These are phyloP conservation scores for Sander lucioperca DNA, from an alignment of 2,113 vertebrate species.

Conservation along the genomic window DNA sequence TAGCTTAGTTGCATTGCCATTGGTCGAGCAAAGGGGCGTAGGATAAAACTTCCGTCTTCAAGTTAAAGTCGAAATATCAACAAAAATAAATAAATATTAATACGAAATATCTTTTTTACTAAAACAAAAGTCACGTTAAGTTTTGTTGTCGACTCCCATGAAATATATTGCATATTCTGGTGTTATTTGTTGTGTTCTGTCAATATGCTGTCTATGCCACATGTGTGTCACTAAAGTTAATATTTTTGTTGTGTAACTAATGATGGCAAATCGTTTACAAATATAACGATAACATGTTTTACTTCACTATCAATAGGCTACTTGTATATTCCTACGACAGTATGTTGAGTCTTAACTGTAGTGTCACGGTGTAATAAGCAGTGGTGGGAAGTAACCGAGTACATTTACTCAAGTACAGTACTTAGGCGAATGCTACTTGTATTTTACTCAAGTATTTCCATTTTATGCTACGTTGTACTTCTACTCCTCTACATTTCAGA, in stretches of 20 bases:
- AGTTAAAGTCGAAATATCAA: not conserved
- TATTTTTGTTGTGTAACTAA: no score
- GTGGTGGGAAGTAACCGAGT: no score
- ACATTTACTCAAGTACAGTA: no score
- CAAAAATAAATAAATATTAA: no score
- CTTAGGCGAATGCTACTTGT: no score
- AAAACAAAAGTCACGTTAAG: not conserved
- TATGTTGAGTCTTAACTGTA: not conserved
- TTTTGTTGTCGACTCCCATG: not conserved
- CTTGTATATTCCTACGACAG: not conserved
- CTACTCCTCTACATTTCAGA: not conserved
- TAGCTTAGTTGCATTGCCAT: slow-evolving; percentile 51
- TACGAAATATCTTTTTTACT: no score
- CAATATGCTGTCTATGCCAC: not conserved
- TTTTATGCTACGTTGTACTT: no score
- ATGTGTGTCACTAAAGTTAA: not conserved
- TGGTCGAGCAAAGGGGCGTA: slow-evolving; percentile 77
- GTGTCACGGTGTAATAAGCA: not conserved
- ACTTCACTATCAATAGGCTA: not conserved
- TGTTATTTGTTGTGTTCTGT: not conserved
- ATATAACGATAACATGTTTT: not conserved
- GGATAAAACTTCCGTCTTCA: not conserved
- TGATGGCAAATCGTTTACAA: not conserved
- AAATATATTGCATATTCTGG: not conserved
- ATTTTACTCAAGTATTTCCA: no score